Base-by-base conservation (phyloP, 2,888 invertebrate species). In the Mimachlamys varia region DNA sequence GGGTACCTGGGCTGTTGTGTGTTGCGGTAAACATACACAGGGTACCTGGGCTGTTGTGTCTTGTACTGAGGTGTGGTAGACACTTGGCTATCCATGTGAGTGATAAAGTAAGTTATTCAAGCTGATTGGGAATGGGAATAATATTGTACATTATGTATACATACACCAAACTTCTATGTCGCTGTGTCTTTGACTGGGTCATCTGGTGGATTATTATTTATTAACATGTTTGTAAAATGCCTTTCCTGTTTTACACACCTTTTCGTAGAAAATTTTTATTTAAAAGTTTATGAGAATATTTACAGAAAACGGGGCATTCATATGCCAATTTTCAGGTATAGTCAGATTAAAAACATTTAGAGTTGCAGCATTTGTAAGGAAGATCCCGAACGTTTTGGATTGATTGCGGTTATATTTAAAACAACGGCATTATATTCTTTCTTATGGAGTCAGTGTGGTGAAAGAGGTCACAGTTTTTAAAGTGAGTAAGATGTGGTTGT, bases 111-210 rank as follows among this genome's bases (percentile, higher is more conserved):
- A n/a, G 76, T 27, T 76, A 33, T 76, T 76, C 22, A 76, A 33
- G 33, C 76, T 76, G 76, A 76, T 76, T 76, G 76, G 76, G 58
- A 27, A 76, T 76, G 76, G 76, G 76, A 22, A 76, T 22, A 27
- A 33, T 76, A 76, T 58, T 58, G 58, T 58, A 19, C 58, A 58
- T 58, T 58, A 7, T 7, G 19, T 19, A 53, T 53, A 53, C 58
- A 58, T 58, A 58, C 58, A 58, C 58, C 58, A 53, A 53, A 17
- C 53, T 53, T 53, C 62, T 33, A 33, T 76, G 76, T 76, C 33
- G 13, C 76, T 33, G 17, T 33, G 76, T 76, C 76, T 33, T 33
- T 33, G 76, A 76, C 76, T 33, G 2, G 76, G 76, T 76, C 76
- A 76, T 76, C 76, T 27, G 12, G 22, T 76, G 27, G 76, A 33